Base-by-base conservation (phyloP, 1,140 invertebrate species). In the Xylocopa sonorina region DNA sequence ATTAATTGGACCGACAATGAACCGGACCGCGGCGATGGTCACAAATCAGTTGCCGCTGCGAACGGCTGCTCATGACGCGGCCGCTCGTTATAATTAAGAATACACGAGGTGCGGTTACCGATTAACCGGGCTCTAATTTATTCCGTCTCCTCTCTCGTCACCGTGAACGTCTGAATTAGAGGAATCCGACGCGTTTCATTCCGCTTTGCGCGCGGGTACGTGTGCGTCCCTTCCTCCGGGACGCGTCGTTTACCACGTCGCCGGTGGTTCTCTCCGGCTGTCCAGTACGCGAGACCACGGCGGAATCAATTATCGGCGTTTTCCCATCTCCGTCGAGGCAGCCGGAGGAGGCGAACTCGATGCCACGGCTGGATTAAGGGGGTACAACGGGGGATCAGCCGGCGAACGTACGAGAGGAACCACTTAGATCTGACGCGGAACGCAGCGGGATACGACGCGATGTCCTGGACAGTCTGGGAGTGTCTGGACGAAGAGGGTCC, bases 361-460 rank as follows among this genome's bases (percentile, higher is more conserved):
- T 53, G 78, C 34, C 48, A 29, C 58, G 32, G 66, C 24, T 67
- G 82, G 75, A 86, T 84, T 62, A 79, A 80, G 72, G 55, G 67
- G 73, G 55, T 53, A 60, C 66, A n/a, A n/a, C n/a, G n/a, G 24
- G 50, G 74, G 82, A 81, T 81, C 57, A 63, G 21, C 14, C 41
- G 48, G 60, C 21, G 62, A 46, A 71, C 67, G 32, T 57, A 67
- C 60, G 53, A 46, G 78, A 81, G 55, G 81, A 76, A 82, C 73
- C 72, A 77, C 72, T 87, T 85, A 75, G 85, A 82, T 74, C 71
- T 83, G 75, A 82, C 51, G 80, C 55, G 51, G 51, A 63, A 64
- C 83, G 38, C 88, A 88, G 87, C 82, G 82, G 88, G 88, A 82
- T 84, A 87, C 84, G 78, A 84, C 80, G 82, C 85, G 79, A 84